These are phyloP conservation scores for Pangasianodon hypophthalmus DNA, from an alignment of 2,113 vertebrate species.

Conservation along the genomic window DNA sequence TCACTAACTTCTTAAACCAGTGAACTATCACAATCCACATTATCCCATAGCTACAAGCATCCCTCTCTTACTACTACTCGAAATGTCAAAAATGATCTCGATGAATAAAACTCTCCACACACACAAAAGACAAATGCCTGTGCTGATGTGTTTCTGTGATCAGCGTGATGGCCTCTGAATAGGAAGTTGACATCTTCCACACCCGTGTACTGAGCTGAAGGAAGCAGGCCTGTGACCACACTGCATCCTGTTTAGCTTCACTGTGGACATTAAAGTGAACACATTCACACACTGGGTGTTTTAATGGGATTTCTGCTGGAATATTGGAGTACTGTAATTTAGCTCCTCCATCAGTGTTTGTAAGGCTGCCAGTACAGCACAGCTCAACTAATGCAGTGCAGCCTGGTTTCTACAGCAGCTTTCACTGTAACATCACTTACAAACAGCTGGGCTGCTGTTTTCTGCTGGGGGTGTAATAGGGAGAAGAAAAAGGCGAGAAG, in stretches of 20 bases:
- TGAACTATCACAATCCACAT: not conserved
- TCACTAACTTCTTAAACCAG: not conserved
- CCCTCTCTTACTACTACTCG: not conserved
- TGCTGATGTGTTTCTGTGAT: not conserved
- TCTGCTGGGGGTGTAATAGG: too few relatives aligned
- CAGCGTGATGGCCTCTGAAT: slow-evolving; percentile 1
- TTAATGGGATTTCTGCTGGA: not conserved
- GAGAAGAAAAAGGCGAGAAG: not conserved
- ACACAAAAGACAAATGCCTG: not conserved
- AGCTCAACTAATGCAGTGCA: not conserved
- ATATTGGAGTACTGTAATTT: too few relatives aligned
- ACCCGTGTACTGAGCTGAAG: slow-evolving; percentile 30
- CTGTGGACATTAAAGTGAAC: not conserved
- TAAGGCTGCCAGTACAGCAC: not conserved
- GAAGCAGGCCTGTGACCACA: slow-evolving; percentile 45
- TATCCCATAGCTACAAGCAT: not conserved
- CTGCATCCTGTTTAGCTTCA: slow-evolving; percentile 33
- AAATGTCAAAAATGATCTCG: not conserved
- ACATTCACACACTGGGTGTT: not conserved
- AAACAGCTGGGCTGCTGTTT: not conserved
- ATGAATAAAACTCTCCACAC: not conserved
- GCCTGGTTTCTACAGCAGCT: not conserved
- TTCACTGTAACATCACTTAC: not conserved
- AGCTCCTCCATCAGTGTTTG: not conserved
- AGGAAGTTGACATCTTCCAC: slow-evolving; percentile 46